Conservation (phyloP, 1,140 invertebrate genomes). For the Bombus vancouverensis region DNA sequence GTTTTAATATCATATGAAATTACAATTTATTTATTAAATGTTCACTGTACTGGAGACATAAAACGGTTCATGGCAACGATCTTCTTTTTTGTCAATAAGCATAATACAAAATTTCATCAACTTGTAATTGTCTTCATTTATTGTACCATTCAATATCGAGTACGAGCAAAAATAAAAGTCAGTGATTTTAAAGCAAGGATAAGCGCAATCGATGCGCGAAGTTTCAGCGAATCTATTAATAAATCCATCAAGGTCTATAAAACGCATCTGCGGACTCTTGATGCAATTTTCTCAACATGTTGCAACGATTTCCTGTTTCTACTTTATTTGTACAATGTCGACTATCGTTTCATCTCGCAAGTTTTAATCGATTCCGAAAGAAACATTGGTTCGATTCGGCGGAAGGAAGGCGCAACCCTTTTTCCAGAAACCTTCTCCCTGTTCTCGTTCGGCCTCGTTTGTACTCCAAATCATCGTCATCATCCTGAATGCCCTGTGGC, state of each 20-base stretch:
- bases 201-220: neutral
- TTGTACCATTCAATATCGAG: neutral
- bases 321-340: neutral
- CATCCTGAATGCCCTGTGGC: conserved; percentile 1
- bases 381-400: conserved; percentile 1
- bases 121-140: no score
- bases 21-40: no score
- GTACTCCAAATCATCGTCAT: conserved; percentile 38
- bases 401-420: conserved; percentile 35
- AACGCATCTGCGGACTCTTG: no score
- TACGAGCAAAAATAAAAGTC: neutral
- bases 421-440: conserved; percentile 38
- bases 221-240: conserved; percentile 13
- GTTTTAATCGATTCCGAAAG: conserved; percentile 23
- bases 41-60: no score
- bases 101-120: neutral
- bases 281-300: neutral
- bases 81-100: neutral
- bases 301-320: neutral
- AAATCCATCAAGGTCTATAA: neutral
- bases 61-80: no score
- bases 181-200: conserved; percentile 4
- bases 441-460: conserved; percentile 1
- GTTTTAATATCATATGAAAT: no score
- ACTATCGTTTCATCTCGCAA: neutral